Conservation (phyloP, 2,113 vertebrate species). For the Pao palembangensis region DNA sequence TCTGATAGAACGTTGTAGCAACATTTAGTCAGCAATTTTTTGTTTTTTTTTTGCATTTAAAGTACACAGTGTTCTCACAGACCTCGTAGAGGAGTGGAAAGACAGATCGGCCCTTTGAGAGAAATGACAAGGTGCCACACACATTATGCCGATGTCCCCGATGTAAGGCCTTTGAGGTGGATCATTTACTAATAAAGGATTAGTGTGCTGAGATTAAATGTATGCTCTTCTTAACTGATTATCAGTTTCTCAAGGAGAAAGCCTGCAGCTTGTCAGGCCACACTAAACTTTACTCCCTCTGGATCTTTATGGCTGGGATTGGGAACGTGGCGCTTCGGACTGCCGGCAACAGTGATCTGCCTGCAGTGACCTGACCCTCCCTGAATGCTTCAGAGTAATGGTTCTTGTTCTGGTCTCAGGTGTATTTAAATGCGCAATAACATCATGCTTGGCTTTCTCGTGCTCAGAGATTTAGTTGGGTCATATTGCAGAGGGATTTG, state of each 20-base stretch:
- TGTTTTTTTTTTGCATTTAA: slow-evolving; percentile 1
- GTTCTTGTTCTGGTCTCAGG: slow-evolving; percentile 16
- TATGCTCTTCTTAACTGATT: slow-evolving; percentile 7
- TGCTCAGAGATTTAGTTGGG: slow-evolving; percentile 2
- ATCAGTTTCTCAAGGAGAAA: slow-evolving; percentile 14
- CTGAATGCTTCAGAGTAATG: slow-evolving; percentile 27
- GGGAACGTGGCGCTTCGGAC: slow-evolving; percentile 12
- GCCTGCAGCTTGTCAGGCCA: slow-evolving; percentile 5
- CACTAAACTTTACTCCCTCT: slow-evolving; percentile 7
- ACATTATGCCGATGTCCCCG: slow-evolving; percentile 5
- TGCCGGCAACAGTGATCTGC: slow-evolving; percentile 30
- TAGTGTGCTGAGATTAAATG: slow-evolving; percentile 2
- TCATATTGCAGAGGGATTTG: slow-evolving; percentile 7
- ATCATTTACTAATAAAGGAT: slow-evolving; percentile 18
- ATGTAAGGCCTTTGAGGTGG: slow-evolving; percentile 8
- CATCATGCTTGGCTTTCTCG: slow-evolving; percentile 19
- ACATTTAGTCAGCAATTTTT: slow-evolving; percentile 12
- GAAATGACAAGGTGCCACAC: slow-evolving; percentile 16
- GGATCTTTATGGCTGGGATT: not conserved
- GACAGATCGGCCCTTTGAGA: slow-evolving; percentile 30
- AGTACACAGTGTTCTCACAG: slow-evolving; percentile 39
- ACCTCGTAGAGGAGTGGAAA: slow-evolving; percentile 17
- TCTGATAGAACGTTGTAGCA: no score
- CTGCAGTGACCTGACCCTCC: slow-evolving; percentile 11
- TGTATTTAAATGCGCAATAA: slow-evolving; percentile 19